Conservation (phyloP, 2,113 vertebrate genomes). For the Melanocharis versteri region DNA sequence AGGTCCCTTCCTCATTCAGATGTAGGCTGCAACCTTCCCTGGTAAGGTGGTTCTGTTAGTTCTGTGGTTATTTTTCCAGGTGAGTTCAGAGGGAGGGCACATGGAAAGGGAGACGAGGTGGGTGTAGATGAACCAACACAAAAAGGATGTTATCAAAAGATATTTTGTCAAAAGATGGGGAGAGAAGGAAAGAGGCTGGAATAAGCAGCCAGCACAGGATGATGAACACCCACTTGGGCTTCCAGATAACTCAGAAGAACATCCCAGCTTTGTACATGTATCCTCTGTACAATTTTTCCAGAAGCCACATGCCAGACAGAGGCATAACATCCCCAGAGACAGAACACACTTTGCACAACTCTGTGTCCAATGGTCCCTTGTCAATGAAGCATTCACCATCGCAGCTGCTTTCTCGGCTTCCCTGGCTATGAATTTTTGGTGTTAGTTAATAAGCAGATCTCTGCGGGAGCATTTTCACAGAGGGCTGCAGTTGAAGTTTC, state of each 20-base stretch:
- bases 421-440: neutral
- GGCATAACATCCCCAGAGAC: neutral
- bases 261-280: neutral
- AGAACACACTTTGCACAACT: neutral
- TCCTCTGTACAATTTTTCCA: neutral
- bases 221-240: neutral
- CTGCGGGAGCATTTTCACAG: conserved; percentile 11
- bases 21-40: neutral
- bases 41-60: neutral
- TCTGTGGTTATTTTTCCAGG: neutral
- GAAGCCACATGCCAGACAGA: neutral
- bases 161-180: neutral
- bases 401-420: neutral
- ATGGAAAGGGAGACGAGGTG: neutral
- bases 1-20: neutral
- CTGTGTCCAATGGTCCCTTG: neutral
- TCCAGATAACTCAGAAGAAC: neutral
- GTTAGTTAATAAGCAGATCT: neutral
- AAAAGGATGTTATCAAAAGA: neutral
- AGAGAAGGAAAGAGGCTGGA: neutral
- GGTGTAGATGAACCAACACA: neutral
- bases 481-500: neutral
- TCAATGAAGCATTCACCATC: neutral
- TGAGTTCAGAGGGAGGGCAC: neutral
- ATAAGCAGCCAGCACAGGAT: neutral